These are phyloP conservation scores for Danionella dracula DNA, from an alignment of 2,797 vertebrate genomes.

Conservation along the genomic window DNA sequence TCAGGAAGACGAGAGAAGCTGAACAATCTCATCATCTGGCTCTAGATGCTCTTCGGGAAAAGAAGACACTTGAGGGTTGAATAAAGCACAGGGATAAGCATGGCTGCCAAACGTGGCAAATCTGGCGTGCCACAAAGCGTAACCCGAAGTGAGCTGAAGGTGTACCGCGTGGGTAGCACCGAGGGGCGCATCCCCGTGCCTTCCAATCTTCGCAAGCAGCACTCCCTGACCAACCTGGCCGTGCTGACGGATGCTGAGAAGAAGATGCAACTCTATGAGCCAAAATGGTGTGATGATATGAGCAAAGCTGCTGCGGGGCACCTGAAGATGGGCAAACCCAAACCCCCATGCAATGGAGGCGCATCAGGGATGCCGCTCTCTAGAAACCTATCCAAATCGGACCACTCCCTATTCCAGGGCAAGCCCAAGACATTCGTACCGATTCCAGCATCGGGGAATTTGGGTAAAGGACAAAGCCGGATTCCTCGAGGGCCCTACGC, in stretches of 20 bases:
- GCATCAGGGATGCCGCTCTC: slow-evolving; percentile 72
- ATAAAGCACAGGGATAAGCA: slow-evolving; percentile 72
- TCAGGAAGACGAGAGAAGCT: too few species aligned
- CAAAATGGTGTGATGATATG: slow-evolving; percentile 95
- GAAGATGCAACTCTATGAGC: slow-evolving; percentile 93
- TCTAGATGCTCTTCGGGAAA: slow-evolving; percentile 76
- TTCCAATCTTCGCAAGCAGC: slow-evolving; percentile 90
- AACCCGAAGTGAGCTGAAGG: slow-evolving; percentile 71
- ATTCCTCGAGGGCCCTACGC: slow-evolving; percentile 94
- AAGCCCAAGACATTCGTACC: slow-evolving; percentile 80
- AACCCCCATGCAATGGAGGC: slow-evolving; percentile 55
- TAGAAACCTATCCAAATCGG: slow-evolving; percentile 88
- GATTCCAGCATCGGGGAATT: slow-evolving; percentile 73
- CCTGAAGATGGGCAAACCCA: slow-evolving; percentile 69
- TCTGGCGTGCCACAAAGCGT: slow-evolving; percentile 72
- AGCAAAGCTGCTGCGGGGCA: slow-evolving; percentile 72
- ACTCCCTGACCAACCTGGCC: slow-evolving; percentile 93
- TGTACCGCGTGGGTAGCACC: slow-evolving; percentile 72
- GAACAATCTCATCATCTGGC: slow-evolving; percentile 36
- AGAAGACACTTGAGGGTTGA: slow-evolving; percentile 77
- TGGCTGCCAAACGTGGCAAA: slow-evolving; percentile 80
- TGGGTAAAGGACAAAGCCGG: slow-evolving; percentile 82
- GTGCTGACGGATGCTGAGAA: slow-evolving; percentile 94
- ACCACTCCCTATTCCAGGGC: slow-evolving; percentile 90
- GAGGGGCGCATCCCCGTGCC: slow-evolving; percentile 75